Percentiles rank a stretch among this genome's conserved stretches.
Conservation (phyloP, 2,113 vertebrate species). For the Artemisiospiza belli region DNA sequence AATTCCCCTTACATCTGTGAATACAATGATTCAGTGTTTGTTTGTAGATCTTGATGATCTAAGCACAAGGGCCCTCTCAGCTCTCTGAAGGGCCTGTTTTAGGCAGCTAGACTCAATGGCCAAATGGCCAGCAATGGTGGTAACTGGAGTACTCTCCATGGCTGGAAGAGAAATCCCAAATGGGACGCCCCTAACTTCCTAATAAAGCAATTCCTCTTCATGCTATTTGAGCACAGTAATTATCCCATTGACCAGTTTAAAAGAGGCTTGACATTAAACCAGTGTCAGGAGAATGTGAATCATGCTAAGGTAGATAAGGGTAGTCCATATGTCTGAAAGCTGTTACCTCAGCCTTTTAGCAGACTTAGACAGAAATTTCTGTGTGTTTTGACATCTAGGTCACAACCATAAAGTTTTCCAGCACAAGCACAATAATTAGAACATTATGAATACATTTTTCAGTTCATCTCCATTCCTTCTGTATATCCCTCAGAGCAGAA, state of each 20-base stretch:
- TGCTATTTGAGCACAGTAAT: neutral
- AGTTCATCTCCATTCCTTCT: neutral
- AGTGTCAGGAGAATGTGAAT: neutral
- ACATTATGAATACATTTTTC: slow-evolving; percentile 1
- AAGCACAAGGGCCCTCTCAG: neutral
- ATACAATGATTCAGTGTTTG: neutral
- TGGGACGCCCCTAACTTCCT: neutral
- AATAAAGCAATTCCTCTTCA: neutral
- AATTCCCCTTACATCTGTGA: neutral
- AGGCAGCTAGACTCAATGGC: neutral
- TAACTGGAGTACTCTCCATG: neutral
- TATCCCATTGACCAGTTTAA: neutral
- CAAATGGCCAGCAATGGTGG: neutral
- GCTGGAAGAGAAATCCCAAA: neutral
- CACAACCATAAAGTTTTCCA: neutral
- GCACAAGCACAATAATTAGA: slow-evolving; percentile 10
- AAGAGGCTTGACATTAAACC: neutral
- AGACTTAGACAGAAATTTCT: neutral
- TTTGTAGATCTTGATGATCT: neutral
- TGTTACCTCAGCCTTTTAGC: neutral
- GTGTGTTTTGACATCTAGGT: neutral
- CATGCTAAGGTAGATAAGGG: neutral
- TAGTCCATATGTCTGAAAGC: neutral
- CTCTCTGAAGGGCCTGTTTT: neutral
- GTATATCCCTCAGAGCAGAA: neutral